Percentiles rank a stretch among this genome's conserved stretches.
Conservation (phyloP, 2,888 invertebrate species). For the Hipparchia sbordonii region DNA sequence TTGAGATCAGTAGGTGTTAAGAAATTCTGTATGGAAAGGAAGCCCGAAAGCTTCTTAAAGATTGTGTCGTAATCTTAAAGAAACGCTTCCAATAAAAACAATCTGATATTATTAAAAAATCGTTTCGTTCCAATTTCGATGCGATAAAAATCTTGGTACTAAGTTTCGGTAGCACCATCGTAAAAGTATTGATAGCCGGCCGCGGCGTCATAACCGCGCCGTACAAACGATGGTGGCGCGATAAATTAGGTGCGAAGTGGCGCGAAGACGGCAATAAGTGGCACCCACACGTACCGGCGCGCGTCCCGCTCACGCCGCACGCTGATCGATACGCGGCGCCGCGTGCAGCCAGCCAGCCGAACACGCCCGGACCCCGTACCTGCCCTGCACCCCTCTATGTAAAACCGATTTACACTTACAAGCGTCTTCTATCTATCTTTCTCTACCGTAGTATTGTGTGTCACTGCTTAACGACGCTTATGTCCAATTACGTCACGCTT, state of each 20-base stretch:
- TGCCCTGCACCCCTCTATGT: slow-evolving; percentile 25
- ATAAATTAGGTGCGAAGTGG: slow-evolving; percentile 80
- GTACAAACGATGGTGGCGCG: slow-evolving; percentile 48
- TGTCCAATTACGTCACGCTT: too few relatives aligned
- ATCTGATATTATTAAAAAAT: not conserved
- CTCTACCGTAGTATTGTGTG: not conserved
- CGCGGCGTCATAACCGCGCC: slow-evolving; percentile 19
- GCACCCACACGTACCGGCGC: slow-evolving; percentile 55
- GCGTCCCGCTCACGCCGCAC: slow-evolving; percentile 38
- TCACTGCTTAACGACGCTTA: too few relatives aligned
- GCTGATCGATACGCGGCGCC: slow-evolving; percentile 50
- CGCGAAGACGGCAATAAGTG: slow-evolving; percentile 78
- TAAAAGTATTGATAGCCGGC: slow-evolving; percentile 33
- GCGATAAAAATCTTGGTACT: slow-evolving; percentile 13
- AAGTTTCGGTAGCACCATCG: slow-evolving; percentile 28
- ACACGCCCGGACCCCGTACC: slow-evolving; percentile 37
- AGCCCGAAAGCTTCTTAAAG: too few relatives aligned
- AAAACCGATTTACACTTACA: not conserved
- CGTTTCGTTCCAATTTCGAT: slow-evolving; percentile 4
- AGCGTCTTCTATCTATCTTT: slow-evolving; percentile 2
- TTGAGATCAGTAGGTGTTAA: too few relatives aligned
- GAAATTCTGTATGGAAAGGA: too few relatives aligned
- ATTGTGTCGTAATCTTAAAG: too few relatives aligned
- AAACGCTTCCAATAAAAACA: not conserved
- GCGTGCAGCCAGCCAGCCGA: slow-evolving; percentile 46